Conservation (phyloP, 2,113 vertebrate genomes). For the Nesoenas mayeri region DNA sequence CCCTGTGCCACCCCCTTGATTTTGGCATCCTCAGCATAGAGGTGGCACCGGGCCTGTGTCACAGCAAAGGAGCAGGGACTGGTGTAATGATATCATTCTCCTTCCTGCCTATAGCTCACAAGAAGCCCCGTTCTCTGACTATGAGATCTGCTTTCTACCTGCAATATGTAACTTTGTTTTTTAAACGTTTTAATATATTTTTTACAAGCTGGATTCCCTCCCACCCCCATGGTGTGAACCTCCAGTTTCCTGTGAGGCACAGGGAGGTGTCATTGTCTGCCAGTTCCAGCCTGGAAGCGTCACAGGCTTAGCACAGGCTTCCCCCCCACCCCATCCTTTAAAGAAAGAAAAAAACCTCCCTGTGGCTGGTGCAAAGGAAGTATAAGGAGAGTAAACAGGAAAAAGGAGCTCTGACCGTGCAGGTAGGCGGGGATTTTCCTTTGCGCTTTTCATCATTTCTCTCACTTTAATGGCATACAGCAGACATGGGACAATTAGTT, state of each 20-base stretch:
- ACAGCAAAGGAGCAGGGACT: background rate
- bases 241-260: background rate
- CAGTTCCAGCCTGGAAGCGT: background rate
- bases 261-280: background rate
- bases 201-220: background rate
- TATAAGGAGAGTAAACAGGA: constrained; percentile 90
- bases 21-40: background rate
- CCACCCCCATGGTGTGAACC: background rate
- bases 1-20: background rate
- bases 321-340: background rate
- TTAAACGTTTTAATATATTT: too few species aligned
- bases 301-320: background rate
- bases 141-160: background rate
- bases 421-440: constrained; percentile 71
- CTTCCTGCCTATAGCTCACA: fast-evolving
- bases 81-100: background rate
- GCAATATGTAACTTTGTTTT: fast-evolving
- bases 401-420: constrained; percentile 77
- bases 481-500: constrained; percentile 47
- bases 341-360: background rate
- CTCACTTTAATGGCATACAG: constrained; percentile 72
- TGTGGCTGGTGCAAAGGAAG: constrained; percentile 71
- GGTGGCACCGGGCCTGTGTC: background rate
- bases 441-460: constrained; percentile 84
- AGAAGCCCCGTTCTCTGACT: background rate